Evolutionary conservation across 2,797 vertebrate species (phyloP).

Genomic region (Falco concolor): DNA sequence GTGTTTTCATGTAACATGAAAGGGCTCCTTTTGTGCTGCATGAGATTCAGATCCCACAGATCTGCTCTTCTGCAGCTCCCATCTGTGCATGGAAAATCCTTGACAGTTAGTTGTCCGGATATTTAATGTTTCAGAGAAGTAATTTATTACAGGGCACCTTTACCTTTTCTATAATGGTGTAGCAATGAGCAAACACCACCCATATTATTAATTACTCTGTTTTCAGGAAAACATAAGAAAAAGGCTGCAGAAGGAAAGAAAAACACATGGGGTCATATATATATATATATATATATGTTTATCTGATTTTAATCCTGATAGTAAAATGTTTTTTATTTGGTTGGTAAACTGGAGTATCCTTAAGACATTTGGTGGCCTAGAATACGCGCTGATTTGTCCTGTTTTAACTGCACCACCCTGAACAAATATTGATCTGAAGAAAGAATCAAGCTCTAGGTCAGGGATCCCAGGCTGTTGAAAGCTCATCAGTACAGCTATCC

Average conservation of each 20-base stretch:
- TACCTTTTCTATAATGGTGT: neutral
- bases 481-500: neutral
- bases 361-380: neutral
- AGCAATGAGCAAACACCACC: neutral
- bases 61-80: conserved; percentile 36
- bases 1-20: conserved; percentile 63
- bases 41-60: conserved; percentile 59
- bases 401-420: neutral
- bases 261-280: neutral
- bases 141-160: conserved; percentile 21
- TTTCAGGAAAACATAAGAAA: conserved; percentile 3
- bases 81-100: conserved; percentile 41
- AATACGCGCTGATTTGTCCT: neutral
- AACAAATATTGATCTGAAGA: neutral
- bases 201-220: neutral
- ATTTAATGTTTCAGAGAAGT: conserved; percentile 38
- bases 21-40: conserved; percentile 51
- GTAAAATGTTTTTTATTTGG: neutral
- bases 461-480: neutral
- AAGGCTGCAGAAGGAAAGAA: neutral
- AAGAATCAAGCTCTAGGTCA: neutral
- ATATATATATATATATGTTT: neutral
- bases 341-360: neutral
- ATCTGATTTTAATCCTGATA: neutral
- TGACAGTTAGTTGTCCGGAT: conserved; percentile 26